A percentile compares a stretch with the other conserved stretches of the same genome.
These are phyloP conservation scores for Eleginops maclovinus DNA, from an alignment of 2,113 vertebrate species.

Conservation along the genomic window DNA sequence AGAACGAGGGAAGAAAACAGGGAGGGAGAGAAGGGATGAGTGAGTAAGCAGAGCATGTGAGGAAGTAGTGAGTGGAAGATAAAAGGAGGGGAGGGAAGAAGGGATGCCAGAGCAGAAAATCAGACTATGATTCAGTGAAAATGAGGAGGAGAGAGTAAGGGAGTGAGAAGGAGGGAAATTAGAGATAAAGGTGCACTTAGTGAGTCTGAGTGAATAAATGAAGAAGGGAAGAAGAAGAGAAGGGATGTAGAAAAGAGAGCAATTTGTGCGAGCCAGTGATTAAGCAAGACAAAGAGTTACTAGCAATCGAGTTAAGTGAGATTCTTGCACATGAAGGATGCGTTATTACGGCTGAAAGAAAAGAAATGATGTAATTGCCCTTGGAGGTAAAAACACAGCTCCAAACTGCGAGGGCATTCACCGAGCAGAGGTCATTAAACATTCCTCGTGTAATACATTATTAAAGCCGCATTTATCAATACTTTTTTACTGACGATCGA, in stretches of 20 bases:
- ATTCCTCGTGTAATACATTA: conserved; percentile 2
- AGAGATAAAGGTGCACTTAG: background rate
- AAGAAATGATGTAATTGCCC: conserved; percentile 48
- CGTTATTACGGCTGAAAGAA: conserved; percentile 48
- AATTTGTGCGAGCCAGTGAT: conserved; percentile 46
- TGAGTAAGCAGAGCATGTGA: background rate
- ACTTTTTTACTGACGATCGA: background rate
- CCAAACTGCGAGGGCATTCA: background rate
- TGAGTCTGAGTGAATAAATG: conserved; percentile 1
- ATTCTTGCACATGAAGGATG: conserved; percentile 49
- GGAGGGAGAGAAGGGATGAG: conserved; percentile 2
- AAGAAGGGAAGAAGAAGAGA: background rate
- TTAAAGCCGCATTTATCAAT: background rate
- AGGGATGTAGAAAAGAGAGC: background rate
- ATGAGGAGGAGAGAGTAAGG: too few relatives aligned
- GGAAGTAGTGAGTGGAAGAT: conserved; percentile 7
- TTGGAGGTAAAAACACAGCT: conserved; percentile 14
- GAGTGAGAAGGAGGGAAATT: background rate
- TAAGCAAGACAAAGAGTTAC: conserved; percentile 52
- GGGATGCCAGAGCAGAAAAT: background rate
- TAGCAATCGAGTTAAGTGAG: conserved; percentile 54
- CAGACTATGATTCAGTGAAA: background rate
- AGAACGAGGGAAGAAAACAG: conserved; percentile 11
- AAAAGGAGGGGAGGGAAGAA: background rate
- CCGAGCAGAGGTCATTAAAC: conserved; percentile 10